Evolutionary conservation across 2,888 invertebrate species (phyloP).

Genomic region (Cephus nigrinus): DNA sequence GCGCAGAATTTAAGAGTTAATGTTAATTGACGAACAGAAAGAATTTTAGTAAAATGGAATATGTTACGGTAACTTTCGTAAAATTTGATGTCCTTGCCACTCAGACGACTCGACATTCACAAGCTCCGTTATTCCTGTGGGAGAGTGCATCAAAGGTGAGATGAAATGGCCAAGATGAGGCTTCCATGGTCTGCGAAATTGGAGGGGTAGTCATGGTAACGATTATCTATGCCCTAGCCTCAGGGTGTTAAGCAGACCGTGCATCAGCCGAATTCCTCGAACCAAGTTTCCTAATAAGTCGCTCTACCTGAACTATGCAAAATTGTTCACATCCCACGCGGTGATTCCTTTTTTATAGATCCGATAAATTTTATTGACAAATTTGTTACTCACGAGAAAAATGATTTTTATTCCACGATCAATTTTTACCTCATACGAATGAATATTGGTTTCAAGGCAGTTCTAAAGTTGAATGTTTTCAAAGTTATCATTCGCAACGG

Average conservation of each 20-base stretch:
- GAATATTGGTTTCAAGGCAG: too few species aligned
- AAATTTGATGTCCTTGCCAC: not conserved
- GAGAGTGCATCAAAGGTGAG: not conserved
- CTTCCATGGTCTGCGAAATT: not conserved
- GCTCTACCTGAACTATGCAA: not conserved
- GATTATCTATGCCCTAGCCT: not conserved
- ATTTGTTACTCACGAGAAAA: too few species aligned
- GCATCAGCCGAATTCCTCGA: not conserved
- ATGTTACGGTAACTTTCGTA: not conserved
- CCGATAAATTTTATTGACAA: not conserved
- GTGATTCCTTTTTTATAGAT: not conserved
- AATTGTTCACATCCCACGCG: too few species aligned
- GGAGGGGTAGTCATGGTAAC: not conserved
- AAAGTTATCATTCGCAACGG: too few species aligned
- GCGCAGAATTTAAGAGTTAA: not conserved
- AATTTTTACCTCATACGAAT: too few species aligned
- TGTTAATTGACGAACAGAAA: not conserved
- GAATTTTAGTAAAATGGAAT: not conserved
- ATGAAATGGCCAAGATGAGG: not conserved
- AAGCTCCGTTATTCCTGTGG: not conserved
- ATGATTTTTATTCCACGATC: too few species aligned
- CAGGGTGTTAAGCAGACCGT: not conserved
- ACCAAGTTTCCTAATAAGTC: not conserved
- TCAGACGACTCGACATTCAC: not conserved
- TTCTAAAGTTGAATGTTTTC: too few species aligned